These are phyloP conservation scores for Lycopodina hypogea DNA, from an alignment of 37 sponge, comb jelly and placozoan genomes.

Conservation along the genomic window DNA sequence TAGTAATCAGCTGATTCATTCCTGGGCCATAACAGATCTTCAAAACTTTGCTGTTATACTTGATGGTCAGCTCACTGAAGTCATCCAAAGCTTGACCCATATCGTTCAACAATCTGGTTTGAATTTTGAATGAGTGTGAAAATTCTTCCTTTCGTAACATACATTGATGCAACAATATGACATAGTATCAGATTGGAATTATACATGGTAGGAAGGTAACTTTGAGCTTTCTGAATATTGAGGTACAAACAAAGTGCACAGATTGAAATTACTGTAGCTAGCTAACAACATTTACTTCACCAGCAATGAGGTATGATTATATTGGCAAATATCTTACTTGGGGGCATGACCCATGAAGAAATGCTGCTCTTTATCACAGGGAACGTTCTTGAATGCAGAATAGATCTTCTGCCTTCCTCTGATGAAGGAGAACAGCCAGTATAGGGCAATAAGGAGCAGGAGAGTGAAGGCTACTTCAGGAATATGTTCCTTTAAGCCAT, in stretches of 20 bases:
- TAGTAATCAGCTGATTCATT: background rate
- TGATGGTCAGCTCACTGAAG: background rate
- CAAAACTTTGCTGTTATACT: slow-evolving; percentile 15
- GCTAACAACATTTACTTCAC: too few species aligned
- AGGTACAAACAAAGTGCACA: too few species aligned
- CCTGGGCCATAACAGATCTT: slow-evolving; percentile 15
- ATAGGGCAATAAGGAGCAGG: slow-evolving; percentile 19
- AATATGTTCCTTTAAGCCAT: too few species aligned
- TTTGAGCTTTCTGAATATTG: too few species aligned
- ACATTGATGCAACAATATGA: too few species aligned
- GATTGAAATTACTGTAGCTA: too few species aligned
- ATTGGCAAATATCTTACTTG: background rate
- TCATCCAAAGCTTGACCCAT: slow-evolving; percentile 39
- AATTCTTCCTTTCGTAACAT: too few species aligned
- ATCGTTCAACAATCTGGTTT: slow-evolving; percentile 18
- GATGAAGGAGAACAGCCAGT: background rate
- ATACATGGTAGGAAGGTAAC: too few species aligned
- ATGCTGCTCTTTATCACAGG: slow-evolving; percentile 27
- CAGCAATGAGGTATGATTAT: too few species aligned
- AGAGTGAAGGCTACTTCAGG: slow-evolving; percentile 7
- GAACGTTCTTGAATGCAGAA: slow-evolving; percentile 25
- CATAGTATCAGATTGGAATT: too few species aligned
- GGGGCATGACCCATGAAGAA: slow-evolving; percentile 46
- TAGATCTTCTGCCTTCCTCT: slow-evolving; percentile 16
- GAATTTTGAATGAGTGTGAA: too few species aligned